Percentiles rank a stretch among this genome's conserved stretches.
Evolutionary conservation across 2,113 vertebrate species (phyloP).

Genomic region (Psilopogon haemacephalus): DNA sequence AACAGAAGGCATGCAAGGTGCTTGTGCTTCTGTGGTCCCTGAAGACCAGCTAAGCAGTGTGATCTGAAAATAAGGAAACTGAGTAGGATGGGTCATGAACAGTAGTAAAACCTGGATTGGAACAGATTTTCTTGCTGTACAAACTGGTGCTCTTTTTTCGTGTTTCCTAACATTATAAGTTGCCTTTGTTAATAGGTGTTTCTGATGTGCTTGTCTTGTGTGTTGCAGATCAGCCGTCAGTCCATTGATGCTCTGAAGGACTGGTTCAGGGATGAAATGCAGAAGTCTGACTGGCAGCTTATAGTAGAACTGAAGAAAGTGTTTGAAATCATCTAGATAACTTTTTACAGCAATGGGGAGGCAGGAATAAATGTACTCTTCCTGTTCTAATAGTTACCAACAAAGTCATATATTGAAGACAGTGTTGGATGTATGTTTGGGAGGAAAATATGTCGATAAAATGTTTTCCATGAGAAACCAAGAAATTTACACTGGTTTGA

Average conservation of each 20-base stretch:
- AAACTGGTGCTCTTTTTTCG: background rate
- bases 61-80: background rate
- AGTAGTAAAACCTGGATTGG: background rate
- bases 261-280: constrained; percentile 99
- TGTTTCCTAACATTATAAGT: rapidly evolving
- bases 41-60: background rate
- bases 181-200: rapidly evolving
- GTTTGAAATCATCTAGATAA: constrained; percentile 94
- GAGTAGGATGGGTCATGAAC: rapidly evolving
- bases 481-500: constrained; percentile 90
- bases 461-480: constrained; percentile 91
- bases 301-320: constrained; percentile 99
- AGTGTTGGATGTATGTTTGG: constrained; percentile 69
- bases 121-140: background rate
- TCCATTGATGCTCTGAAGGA: constrained; percentile 98
- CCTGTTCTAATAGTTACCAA: constrained; percentile 67
- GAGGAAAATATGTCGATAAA: constrained; percentile 80
- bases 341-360: constrained; percentile 49
- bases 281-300: constrained; percentile 97
- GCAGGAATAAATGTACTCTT: constrained; percentile 62
- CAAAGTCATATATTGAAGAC: constrained; percentile 64
- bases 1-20: rapidly evolving
- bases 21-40: background rate
- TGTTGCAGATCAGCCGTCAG: constrained; percentile 90
- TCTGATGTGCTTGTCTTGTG: constrained; percentile 17